Evolutionary conservation across 2,113 vertebrate species (phyloP).

Genomic region (Pterophyllum scalare): DNA sequence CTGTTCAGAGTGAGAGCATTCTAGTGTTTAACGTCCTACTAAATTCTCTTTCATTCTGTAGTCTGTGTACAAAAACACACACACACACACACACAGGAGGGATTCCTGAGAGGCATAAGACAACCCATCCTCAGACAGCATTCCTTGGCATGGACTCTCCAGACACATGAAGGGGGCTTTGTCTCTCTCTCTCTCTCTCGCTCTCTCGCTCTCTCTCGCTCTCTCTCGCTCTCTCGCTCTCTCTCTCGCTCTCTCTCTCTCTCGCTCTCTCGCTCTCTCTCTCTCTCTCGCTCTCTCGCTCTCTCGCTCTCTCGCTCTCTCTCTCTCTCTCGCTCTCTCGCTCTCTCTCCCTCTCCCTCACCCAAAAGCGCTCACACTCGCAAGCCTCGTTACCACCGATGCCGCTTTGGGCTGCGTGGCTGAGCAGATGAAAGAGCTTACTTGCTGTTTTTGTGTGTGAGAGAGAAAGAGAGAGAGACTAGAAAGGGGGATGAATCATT

Average conservation of each 20-base stretch:
- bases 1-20: not conserved
- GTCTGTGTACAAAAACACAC: slow-evolving; percentile 19
- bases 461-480: not conserved
- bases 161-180: slow-evolving; percentile 78
- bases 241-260: not conserved
- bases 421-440: slow-evolving; percentile 49
- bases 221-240: not conserved
- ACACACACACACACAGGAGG: slow-evolving; percentile 24
- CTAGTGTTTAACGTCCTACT: not conserved
- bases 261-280: slow-evolving; percentile 14
- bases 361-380: slow-evolving; percentile 29
- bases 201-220: not conserved
- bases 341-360: not conserved
- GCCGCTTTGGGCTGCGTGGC: slow-evolving; percentile 38
- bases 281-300: not conserved
- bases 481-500: slow-evolving; percentile 45
- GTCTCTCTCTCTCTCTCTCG: slow-evolving; percentile 39
- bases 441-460: slow-evolving; percentile 1
- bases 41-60: slow-evolving; percentile 24
- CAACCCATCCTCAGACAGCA: slow-evolving; percentile 71
- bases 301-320: not conserved
- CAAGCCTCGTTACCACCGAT: slow-evolving; percentile 40
- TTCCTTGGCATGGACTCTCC: slow-evolving; percentile 75
- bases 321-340: not conserved
- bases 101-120: slow-evolving; percentile 69